Base-by-base conservation (phyloP, 2,888 invertebrate genomes). In the Augiades crinisus region DNA sequence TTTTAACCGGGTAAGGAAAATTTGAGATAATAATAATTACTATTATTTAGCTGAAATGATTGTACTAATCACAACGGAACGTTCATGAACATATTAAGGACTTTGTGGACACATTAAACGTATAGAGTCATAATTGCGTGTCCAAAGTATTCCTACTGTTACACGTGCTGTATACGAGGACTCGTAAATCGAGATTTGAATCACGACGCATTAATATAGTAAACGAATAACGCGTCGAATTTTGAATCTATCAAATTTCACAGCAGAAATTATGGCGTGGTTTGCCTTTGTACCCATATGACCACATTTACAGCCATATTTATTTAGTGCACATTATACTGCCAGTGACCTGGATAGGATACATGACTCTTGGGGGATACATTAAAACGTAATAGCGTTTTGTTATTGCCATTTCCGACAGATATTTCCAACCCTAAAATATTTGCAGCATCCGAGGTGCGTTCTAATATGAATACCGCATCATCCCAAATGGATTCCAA, bases 291-390 rank as follows among this genome's bases (percentile, higher is more conserved):
- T 31, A 40, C 40, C 31, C 47, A 31, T 47, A 40, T 47, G 40
- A 40, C 47, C 47, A 47, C 47, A 47, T 47, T 47, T 31, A 40
- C 47, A 38, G 33, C 16, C 12, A 51, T 57, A 51, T 57, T 57
- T 54, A 53, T 52, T 50, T 50, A 47, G 47, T 47, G 44, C 43
- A 45, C 49, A 34, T 54, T 54, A 52, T 47, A 50, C 46, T 19
- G 51, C 47, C 30, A 40, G 47, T 52, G 53, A 55, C 47, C 55
- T 53, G 47, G 36, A 40, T 47, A 40, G 47, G 33, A 55, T 58
- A 47, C 47, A 56, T 40, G 50, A 14, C 50, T 58, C 58, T 51
- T 38, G n/a, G 56, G 53, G 54, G 50, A 24, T 53, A 41, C 37
- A 44, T 56, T 54, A 41, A 53, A 50, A 47, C 46, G 49, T 57